Evolutionary conservation across 1,140 invertebrate genomes (phyloP).

Genomic region (Tetramorium alpestre): DNA sequence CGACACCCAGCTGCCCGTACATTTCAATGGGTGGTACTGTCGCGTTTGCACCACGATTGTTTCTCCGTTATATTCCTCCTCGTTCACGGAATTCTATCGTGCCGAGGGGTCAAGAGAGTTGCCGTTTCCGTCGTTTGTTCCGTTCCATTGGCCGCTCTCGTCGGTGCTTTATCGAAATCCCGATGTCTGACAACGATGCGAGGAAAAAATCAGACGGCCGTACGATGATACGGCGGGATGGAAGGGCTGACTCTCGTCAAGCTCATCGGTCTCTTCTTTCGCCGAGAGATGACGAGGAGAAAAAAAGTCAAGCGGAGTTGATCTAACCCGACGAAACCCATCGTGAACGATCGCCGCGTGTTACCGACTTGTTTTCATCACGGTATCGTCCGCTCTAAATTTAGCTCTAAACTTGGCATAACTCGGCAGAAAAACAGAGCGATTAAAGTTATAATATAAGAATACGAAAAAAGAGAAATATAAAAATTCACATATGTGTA

Average conservation of each 20-base stretch:
- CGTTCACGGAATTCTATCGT: slow-evolving; percentile 29
- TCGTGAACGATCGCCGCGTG: slow-evolving; percentile 23
- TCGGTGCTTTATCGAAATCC: slow-evolving; percentile 45
- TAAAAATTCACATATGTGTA: background rate
- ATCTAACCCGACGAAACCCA: slow-evolving; percentile 31
- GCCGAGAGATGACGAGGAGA: slow-evolving; percentile 26
- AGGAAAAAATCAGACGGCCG: slow-evolving; percentile 31
- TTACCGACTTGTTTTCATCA: slow-evolving; percentile 14
- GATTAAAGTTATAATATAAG: background rate
- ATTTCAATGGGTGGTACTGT: slow-evolving; percentile 61
- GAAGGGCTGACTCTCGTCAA: slow-evolving; percentile 68
- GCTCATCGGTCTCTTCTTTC: slow-evolving; percentile 30
- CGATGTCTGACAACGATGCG: slow-evolving; percentile 50
- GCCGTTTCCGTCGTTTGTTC: slow-evolving; percentile 41
- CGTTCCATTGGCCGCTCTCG: background rate
- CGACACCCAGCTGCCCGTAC: slow-evolving; percentile 16
- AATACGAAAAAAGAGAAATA: background rate
- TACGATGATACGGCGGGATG: slow-evolving; percentile 47
- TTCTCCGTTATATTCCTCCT: slow-evolving; percentile 25
- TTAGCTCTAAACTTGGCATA: slow-evolving; percentile 3
- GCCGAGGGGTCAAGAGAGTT: slow-evolving; percentile 28
- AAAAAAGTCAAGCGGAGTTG: slow-evolving; percentile 14
- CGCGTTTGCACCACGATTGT: slow-evolving; percentile 19
- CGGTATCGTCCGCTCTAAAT: background rate
- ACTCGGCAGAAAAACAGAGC: background rate